Evolutionary conservation across 2,888 invertebrate species (phyloP), one percentile per base, ranked within the genome.

Genomic region (Ophion slaviceki): DNA sequence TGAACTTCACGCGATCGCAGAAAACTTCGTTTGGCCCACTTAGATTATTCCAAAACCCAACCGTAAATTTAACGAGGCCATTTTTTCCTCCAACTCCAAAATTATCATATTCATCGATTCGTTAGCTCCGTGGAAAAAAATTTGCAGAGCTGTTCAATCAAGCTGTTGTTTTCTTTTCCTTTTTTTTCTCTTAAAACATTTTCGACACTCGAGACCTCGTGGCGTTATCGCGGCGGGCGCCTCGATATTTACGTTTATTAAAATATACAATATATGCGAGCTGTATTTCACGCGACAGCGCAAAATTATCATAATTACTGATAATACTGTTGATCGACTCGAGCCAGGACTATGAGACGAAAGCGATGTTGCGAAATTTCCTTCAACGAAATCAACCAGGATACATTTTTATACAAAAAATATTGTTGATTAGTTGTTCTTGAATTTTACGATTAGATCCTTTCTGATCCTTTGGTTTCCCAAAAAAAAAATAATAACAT

Each of bases 121-220:
- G 28, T 70, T 72, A 24, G 40, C 66, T 10, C 20, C 2, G 70
- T 40, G 61, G 71, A 62, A 24, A 61, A 66, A 64, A 40, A 72
- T 81, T 74, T 81, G 64, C 74, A 74, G 17, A 81, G 78, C 81
- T 85, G 84, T 81, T 66, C 61, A 68, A 84, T 78, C 67, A 66
- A 40, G 10, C n/a, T n/a, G 62, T 62, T 74, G 61, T 47, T 76
- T 53, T 76, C 17, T 77, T 76, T 71, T 24, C 59, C 59, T 20
- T 64, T 67, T 71, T 53, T 36, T 40, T 24, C 32, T 47, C 59
- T 78, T 62, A 40, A 20, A 78, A 70, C 10, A 47, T 79, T 47
- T 36, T 67, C 24, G 66, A 61, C 5, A 67, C n/a, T 67, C 24
- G 61, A 61, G 17, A 62, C 6, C 10, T 28, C n/a, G 61, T 32